These are phyloP conservation scores for Andrena trimmerana DNA, from an alignment of 2,888 invertebrate species.

Conservation along the genomic window DNA sequence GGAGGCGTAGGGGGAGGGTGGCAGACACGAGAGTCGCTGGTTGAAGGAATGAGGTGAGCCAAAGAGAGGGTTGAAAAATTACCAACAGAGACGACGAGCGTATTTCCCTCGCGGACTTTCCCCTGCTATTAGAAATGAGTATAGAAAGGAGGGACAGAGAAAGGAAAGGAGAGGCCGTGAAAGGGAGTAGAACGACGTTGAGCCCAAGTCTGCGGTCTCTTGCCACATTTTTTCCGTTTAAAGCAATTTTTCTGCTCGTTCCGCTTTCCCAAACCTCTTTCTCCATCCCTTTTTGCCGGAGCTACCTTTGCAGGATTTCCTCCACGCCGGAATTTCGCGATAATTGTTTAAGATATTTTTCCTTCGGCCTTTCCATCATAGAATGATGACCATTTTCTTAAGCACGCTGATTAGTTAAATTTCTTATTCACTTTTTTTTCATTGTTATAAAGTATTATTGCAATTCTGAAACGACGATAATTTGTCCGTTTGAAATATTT, in stretches of 20 bases:
- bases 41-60: constrained; percentile 60
- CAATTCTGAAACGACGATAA: constrained; percentile 42
- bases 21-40: constrained; percentile 43
- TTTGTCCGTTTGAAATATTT: constrained; percentile 40
- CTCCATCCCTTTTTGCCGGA: constrained; percentile 13
- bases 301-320: constrained; percentile 39
- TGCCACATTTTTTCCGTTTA: constrained; percentile 71
- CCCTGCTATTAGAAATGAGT: constrained; percentile 43
- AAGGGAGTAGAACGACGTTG: constrained; percentile 41
- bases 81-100: constrained; percentile 66
- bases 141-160: constrained; percentile 14
- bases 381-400: constrained; percentile 59
- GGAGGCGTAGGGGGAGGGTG: constrained; percentile 14
- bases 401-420: constrained; percentile 72
- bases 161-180: constrained; percentile 20
- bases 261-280: constrained; percentile 44
- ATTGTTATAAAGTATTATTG: neutral
- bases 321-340: constrained; percentile 51
- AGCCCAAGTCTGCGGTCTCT: constrained; percentile 48
- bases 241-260: constrained; percentile 73
- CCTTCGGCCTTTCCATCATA: constrained; percentile 16
- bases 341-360: constrained; percentile 76
- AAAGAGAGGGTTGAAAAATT: constrained; percentile 73
- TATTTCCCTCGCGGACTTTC: constrained; percentile 52
- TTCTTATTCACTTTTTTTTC: constrained; percentile 36